Evolutionary conservation across 2,888 invertebrate species (phyloP).

Genomic region (Zonitis immaculata): DNA sequence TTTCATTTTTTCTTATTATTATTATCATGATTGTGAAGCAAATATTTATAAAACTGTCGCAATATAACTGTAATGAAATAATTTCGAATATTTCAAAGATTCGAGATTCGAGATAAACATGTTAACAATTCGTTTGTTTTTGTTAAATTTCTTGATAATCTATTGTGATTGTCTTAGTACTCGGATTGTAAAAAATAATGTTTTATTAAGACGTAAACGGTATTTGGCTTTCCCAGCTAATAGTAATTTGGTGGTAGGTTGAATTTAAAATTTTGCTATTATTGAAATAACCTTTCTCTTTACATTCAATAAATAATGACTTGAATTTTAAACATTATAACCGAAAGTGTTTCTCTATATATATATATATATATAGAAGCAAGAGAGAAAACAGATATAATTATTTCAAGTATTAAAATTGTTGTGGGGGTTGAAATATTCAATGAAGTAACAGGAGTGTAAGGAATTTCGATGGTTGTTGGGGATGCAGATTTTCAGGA

Average conservation of each 20-base stretch:
- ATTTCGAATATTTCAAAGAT: too few species aligned
- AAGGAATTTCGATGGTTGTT: slow-evolving; percentile 1
- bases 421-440: slow-evolving; percentile 23
- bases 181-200: slow-evolving; percentile 16
- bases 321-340: too few species aligned
- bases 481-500: slow-evolving; percentile 10
- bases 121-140: background rate
- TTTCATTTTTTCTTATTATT: background rate
- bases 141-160: slow-evolving; percentile 4
- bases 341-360: too few species aligned
- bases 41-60: background rate
- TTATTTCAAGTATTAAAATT: slow-evolving; percentile 19
- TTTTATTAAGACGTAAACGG: slow-evolving; percentile 45
- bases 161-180: background rate
- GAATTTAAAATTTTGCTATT: too few species aligned
- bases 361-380: too few species aligned
- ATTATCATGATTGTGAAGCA: background rate
- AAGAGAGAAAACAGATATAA: background rate
- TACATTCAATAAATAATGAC: too few species aligned
- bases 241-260: slow-evolving; percentile 44
- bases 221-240: slow-evolving; percentile 52
- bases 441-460: slow-evolving; percentile 18
- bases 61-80: background rate
- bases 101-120: too few species aligned
- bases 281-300: too few species aligned